Percentiles rank a stretch among this genome's conserved stretches.
phyloP scores from a whole-genome alignment of 2,888 invertebrate species.

The Sialis fuliginosa region DNA sequence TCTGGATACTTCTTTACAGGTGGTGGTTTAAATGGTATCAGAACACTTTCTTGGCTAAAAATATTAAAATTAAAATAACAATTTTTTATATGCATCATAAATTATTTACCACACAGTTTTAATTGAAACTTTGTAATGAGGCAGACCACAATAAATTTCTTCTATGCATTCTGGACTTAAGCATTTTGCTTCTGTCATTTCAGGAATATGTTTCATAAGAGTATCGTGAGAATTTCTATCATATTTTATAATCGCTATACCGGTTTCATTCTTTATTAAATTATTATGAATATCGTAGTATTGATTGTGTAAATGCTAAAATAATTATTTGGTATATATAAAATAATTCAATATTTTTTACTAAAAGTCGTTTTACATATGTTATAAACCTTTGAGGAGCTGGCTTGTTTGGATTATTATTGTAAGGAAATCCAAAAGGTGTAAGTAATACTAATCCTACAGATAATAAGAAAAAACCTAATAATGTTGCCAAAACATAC shows the following conservation, averaged over 20 bases:
- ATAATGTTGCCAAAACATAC: slow-evolving; percentile 14
- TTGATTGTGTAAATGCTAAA: slow-evolving; percentile 7
- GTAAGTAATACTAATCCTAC: slow-evolving; percentile 35
- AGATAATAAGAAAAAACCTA: slow-evolving; percentile 14
- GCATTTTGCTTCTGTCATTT: slow-evolving; percentile 5
- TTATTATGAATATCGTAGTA: slow-evolving; percentile 17
- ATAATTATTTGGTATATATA: neutral
- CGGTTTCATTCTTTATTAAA: slow-evolving; percentile 18
- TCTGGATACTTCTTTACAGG: too few relatives aligned
- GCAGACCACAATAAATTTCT: slow-evolving; percentile 19
- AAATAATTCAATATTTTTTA: neutral
- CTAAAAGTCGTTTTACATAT: slow-evolving; percentile 15
- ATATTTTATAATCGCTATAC: slow-evolving; percentile 20
- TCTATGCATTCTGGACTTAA: slow-evolving; percentile 12
- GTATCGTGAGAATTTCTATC: slow-evolving; percentile 21
- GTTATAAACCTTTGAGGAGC: slow-evolving; percentile 44
- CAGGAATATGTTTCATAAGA: slow-evolving; percentile 15
- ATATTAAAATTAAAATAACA: too few relatives aligned
- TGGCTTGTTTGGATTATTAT: slow-evolving; percentile 32
- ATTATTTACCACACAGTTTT: slow-evolving; percentile 15
- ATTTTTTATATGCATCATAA: too few relatives aligned
- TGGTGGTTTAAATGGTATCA: too few relatives aligned
- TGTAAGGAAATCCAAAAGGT: slow-evolving; percentile 53
- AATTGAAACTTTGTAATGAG: slow-evolving; percentile 17
- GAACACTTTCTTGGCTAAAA: too few relatives aligned